Evolutionary conservation across 1,140 invertebrate species (phyloP).

Genomic region (Aphaenogaster rudis): DNA sequence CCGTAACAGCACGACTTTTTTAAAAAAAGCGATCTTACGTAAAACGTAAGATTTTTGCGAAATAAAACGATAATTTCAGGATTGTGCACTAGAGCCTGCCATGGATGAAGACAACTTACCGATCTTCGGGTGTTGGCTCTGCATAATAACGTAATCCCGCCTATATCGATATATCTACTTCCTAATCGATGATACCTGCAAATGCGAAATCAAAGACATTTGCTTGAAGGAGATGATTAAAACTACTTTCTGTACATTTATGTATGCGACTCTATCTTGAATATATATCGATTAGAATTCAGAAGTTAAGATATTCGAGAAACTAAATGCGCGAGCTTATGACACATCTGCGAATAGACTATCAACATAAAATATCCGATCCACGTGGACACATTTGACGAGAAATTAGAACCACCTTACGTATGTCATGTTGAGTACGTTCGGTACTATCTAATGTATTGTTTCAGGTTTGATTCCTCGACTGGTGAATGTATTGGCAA

Average conservation of each 20-base stretch:
- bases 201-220: slow-evolving; percentile 60
- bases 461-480: slow-evolving; percentile 75
- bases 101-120: slow-evolving; percentile 84
- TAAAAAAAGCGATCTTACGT: slow-evolving; percentile 56
- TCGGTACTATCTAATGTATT: slow-evolving; percentile 72
- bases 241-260: neutral
- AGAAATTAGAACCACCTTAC: slow-evolving; percentile 85
- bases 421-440: slow-evolving; percentile 78
- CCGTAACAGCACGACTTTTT: slow-evolving; percentile 60
- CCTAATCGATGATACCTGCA: slow-evolving; percentile 71
- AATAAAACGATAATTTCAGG: slow-evolving; percentile 64
- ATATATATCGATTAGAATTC: neutral
- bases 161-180: slow-evolving; percentile 54
- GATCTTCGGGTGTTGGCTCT: slow-evolving; percentile 77
- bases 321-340: neutral
- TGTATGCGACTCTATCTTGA: neutral
- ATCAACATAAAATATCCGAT: neutral
- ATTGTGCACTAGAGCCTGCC: slow-evolving; percentile 73
- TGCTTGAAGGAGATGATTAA: slow-evolving; percentile 41
- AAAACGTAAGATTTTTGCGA: slow-evolving; percentile 65
- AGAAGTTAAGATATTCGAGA: neutral
- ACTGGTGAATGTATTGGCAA: slow-evolving; percentile 83
- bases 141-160: slow-evolving; percentile 49
- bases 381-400: slow-evolving; percentile 34
- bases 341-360: neutral